Conservation (phyloP, 2,888 invertebrate species). For the Dione juno region DNA sequence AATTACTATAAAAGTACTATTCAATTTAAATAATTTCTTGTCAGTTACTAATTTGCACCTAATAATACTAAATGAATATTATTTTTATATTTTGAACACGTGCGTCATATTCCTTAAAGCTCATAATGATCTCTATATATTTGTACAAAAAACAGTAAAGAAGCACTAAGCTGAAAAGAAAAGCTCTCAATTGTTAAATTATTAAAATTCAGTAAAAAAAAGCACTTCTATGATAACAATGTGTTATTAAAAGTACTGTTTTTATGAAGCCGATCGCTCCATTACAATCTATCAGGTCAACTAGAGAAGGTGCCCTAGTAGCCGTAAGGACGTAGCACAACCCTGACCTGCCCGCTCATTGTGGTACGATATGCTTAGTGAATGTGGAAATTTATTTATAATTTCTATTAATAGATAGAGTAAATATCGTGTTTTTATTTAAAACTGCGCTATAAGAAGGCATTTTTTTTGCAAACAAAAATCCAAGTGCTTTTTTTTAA, state of each 20-base stretch:
- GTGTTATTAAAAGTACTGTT: constrained; percentile 1
- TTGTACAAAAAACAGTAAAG: too few species aligned
- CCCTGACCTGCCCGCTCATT: constrained; percentile 15
- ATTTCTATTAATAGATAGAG: background rate
- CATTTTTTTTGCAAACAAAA: too few species aligned
- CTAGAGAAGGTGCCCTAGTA: constrained; percentile 14
- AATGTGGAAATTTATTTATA: constrained; percentile 7
- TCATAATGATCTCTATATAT: too few species aligned
- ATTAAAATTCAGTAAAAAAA: background rate
- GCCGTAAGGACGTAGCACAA: constrained; percentile 4
- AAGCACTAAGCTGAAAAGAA: too few species aligned
- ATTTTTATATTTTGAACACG: too few species aligned
- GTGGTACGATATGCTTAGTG: background rate
- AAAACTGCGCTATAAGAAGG: background rate
- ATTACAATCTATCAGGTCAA: constrained; percentile 17
- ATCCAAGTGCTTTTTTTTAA: too few species aligned
- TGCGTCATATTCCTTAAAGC: too few species aligned
- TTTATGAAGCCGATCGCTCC: background rate
- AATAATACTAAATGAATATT: too few species aligned
- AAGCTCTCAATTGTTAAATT: too few species aligned
- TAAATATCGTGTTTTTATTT: background rate
- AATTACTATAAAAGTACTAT: too few species aligned
- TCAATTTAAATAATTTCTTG: too few species aligned
- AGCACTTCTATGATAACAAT: background rate
- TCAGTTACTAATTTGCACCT: too few species aligned